These are phyloP conservation scores for Emydura subglobosa DNA, from an alignment of 2,113 vertebrate genomes.

Conservation along the genomic window DNA sequence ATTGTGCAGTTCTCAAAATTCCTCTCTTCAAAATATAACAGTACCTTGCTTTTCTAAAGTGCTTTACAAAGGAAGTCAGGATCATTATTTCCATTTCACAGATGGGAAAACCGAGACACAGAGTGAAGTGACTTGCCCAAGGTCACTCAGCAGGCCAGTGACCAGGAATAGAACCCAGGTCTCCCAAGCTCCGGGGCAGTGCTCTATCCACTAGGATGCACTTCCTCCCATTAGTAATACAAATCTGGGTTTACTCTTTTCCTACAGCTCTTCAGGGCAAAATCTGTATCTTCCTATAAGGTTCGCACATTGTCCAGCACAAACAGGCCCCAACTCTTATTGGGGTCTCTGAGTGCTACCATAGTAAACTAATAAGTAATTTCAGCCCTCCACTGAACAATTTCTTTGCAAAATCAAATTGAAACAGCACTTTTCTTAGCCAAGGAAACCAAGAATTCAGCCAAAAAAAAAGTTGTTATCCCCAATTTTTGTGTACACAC, in stretches of 20 bases:
- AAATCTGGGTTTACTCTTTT: neutral
- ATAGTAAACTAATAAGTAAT: conserved; percentile 2
- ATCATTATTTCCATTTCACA: too few species aligned
- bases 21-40: too few species aligned
- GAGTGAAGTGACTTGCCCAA: too few species aligned
- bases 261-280: neutral
- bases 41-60: too few species aligned
- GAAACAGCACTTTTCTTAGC: conserved; percentile 61
- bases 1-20: neutral
- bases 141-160: too few species aligned
- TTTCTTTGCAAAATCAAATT: conserved; percentile 59
- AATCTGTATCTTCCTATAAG: neutral
- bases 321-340: neutral
- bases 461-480: conserved; percentile 40
- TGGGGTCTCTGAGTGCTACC: neutral
- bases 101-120: too few species aligned
- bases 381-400: conserved; percentile 19
- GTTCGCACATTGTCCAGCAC: neutral
- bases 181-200: too few species aligned
- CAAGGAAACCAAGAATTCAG: conserved; percentile 56
- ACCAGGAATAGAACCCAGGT: too few species aligned
- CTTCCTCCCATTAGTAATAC: neutral
- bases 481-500: conserved; percentile 47
- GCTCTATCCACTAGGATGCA: too few species aligned
- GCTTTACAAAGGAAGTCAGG: too few species aligned